Evolutionary conservation across 2,113 vertebrate genomes (phyloP).

Genomic region (Odocoileus hemionus): DNA sequence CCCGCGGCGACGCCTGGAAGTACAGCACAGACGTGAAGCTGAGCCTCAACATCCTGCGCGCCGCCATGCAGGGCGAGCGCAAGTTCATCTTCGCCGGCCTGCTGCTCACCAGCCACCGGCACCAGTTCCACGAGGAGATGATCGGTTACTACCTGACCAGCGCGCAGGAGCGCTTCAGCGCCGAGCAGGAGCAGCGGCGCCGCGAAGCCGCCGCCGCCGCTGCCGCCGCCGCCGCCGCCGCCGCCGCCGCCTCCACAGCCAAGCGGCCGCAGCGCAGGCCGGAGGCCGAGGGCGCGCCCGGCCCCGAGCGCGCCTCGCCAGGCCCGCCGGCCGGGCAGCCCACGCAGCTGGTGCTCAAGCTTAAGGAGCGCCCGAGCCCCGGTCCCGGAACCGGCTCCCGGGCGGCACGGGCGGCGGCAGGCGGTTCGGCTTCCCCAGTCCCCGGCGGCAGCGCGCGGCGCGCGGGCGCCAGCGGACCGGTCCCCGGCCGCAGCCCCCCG

Average conservation of each 20-base stretch:
- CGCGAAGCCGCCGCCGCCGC: constrained; percentile 90
- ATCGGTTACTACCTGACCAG: constrained; percentile 96
- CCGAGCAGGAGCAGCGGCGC: constrained; percentile 95
- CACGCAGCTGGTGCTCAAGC: constrained; percentile 87
- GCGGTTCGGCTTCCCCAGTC: constrained; percentile 88
- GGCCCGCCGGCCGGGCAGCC: constrained; percentile 88
- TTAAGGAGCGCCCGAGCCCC: constrained; percentile 90
- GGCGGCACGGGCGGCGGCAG: constrained; percentile 80
- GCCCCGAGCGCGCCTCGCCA: constrained; percentile 90
- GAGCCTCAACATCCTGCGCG: constrained; percentile 97
- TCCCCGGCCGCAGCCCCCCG: constrained; percentile 95
- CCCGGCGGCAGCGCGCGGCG: constrained; percentile 83
- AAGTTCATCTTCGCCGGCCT: constrained; percentile 98
- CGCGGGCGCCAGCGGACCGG: constrained; percentile 85
- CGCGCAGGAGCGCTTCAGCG: constrained; percentile 97
- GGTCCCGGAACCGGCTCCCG: constrained; percentile 78
- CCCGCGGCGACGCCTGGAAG: constrained; percentile 91
- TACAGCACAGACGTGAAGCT: constrained; percentile 99
- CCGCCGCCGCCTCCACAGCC: constrained; percentile 80
- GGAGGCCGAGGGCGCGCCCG: constrained; percentile 76
- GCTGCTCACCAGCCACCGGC: constrained; percentile 95
- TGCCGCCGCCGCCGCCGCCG: constrained; percentile 85
- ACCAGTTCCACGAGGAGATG: constrained; percentile 99
- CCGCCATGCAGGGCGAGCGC: constrained; percentile 98
- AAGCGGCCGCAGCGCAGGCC: constrained; percentile 79